phyloP scores from a whole-genome alignment of 53 echinoderm and acorn worm genomes.

The Holothuria scabra region DNA sequence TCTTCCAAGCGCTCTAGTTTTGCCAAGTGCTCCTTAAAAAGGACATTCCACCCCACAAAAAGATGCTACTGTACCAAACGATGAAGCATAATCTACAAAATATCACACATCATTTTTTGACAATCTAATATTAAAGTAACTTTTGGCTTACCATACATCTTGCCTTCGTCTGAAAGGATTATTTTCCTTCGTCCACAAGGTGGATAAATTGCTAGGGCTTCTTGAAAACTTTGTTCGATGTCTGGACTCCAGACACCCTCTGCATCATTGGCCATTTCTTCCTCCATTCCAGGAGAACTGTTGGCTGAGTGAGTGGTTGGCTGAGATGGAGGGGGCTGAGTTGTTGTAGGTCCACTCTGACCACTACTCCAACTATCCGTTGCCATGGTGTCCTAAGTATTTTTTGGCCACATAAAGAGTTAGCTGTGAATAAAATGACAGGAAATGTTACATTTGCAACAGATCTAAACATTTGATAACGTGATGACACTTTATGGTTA shows the following conservation, averaged over 20 bases:
- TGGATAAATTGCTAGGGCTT: conserved; percentile 97
- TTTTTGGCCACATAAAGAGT: no score
- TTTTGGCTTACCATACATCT: conserved; percentile 93
- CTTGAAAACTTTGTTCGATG: conserved; percentile 99
- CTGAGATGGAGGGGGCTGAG: conserved; percentile 69
- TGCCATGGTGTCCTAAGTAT: conserved; percentile 60
- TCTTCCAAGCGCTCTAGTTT: no score
- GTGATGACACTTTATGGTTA: no score
- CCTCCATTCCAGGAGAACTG: conserved; percentile 57
- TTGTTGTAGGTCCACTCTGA: conserved; percentile 71
- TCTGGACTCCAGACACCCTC: conserved; percentile 99
- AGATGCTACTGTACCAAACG: no score
- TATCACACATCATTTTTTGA: no score
- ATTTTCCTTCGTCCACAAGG: conserved; percentile 99
- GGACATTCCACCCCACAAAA: no score
- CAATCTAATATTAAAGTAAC: no score
- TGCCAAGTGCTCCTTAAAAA: no score
- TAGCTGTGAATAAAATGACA: no score
- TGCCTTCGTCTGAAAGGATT: conserved; percentile 96
- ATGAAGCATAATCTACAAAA: no score
- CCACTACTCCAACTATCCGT: conserved; percentile 78
- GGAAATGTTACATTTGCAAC: no score
- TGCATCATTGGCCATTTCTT: conserved; percentile 90
- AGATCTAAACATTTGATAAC: no score
- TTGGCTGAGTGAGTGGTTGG: conserved; percentile 56